Percentiles rank a stretch among this genome's conserved stretches.
Evolutionary conservation across 2,113 vertebrate species (phyloP).

Genomic region (Neogobius melanostomus): DNA sequence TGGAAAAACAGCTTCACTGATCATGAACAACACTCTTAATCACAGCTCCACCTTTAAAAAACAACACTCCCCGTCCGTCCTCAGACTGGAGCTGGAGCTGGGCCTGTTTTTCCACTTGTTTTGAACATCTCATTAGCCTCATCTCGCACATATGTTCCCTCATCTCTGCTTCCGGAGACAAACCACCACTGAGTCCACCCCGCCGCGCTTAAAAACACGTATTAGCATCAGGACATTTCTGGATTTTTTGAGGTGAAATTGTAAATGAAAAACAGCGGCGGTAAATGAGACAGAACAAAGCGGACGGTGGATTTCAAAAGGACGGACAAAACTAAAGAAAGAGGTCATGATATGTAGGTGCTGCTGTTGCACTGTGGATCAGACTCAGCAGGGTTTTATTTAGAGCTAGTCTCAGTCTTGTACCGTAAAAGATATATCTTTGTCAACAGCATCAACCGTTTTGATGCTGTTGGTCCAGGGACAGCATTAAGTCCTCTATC

Average conservation of each 20-base stretch:
- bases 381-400: too few relatives aligned
- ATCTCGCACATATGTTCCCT: neutral
- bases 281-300: neutral
- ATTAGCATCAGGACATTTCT: neutral
- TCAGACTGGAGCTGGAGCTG: neutral
- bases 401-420: too few relatives aligned
- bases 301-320: neutral
- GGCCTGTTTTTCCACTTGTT: constrained; percentile 2
- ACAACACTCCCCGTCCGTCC: neutral
- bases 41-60: neutral
- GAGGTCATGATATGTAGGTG: too few relatives aligned
- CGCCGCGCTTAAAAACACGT: neutral
- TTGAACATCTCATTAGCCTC: constrained; percentile 7
- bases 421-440: too few relatives aligned
- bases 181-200: neutral
- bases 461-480: too few relatives aligned
- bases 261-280: neutral
- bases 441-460: too few relatives aligned
- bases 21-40: neutral
- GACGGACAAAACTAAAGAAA: neutral
- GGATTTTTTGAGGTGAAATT: neutral
- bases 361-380: too few relatives aligned
- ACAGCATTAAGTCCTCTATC: too few relatives aligned
- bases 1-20: neutral
- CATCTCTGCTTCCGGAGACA: neutral